Base-by-base conservation (phyloP, 2,113 vertebrate genomes). In the Circaetus cinerascens region DNA sequence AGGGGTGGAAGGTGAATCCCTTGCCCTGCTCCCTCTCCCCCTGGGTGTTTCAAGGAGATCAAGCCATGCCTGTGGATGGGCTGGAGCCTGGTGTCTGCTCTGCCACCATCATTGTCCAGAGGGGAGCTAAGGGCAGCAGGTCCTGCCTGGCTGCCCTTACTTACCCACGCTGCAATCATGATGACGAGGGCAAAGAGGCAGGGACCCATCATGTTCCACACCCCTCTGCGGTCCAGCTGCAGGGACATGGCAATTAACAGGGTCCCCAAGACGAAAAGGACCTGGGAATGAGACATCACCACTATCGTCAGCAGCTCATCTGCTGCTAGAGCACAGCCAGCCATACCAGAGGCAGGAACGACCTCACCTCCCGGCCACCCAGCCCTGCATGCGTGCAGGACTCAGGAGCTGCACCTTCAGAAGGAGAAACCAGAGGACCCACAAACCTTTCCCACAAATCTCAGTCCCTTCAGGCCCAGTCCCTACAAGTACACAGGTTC, bases 191-290 rank as follows among this genome's bases (percentile, higher is more conserved):
- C 99, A 59, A 99, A 98, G 55, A 99, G 98, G 82, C 99, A 98
- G 18, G 99, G 99, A n/a, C 98, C 99, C 97, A 99, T 97, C 98
- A 99, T 98, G 97, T 99, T 99, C 99, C 99, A 99, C 87, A 99
- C 98, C 16, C 99, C 99, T 81, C 98, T 98, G 62, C 99, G 99
- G 97, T 99, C 99, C 97, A 99, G 98, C 93, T 99, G 99, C 98
- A 99, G 98, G 23, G 99, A 99, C 99, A 99, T 99, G 95, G 99
- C 99, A 46, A 99, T 99, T 80, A 99, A 73, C 56, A 99, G 98
- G 10, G 98, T 98, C 43, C 99, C 99, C 51, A 99, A 86, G 96
- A 99, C 8, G 7, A 99, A 99, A 80, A 99, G 98, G 73, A 99
- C 97, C 99, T 99, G 93, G 16, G 55, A 92, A 91, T 9, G 76